Evolutionary conservation across 2,113 vertebrate genomes (phyloP), one percentile per base, ranked within the genome.

Genomic region (Balaeniceps rex): DNA sequence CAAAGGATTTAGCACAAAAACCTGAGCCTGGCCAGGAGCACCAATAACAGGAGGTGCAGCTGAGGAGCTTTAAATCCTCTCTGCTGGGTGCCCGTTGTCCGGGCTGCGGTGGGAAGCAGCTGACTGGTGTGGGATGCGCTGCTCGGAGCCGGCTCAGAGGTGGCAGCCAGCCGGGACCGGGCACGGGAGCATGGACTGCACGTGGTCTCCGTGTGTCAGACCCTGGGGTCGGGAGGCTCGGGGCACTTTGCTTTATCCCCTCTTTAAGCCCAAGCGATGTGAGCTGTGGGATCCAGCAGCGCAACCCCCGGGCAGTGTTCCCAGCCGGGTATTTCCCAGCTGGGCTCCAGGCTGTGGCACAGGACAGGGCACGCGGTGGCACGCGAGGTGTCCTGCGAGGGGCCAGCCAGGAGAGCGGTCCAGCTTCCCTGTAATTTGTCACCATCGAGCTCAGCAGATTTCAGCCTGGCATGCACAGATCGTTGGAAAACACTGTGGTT

Each of bases 1-100:
- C 85, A 75, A 96, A 96, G 87, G 96, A 78, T 93, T 95, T 86
- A 88, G 94, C 80, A 66, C 93, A 83, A 97, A 96, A 75, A n/a
- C 74, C 63, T 71, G 69, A 85, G 78, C 68, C 68, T 83, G 83
- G 68, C 74, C 81, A 88, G 66, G 42, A 82, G 64, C 36, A 26
- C 79, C 64, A 83, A 38, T 64, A 87, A 90, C 93, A 46, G 7
- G 18, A 79, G 78, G 88, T 70, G 87, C 66, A 69, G 70, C 72
- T 87, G 91, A 84, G 66, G 69, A 66, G 90, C 69, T 91, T 80
- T 84, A 94, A 86, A 88, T 76, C 84, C 63, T 74, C 92, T 80
- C 91, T 60, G 49, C 84, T 71, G 70, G 47, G 21, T 55, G 60
- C 75, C 81, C 0, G 21, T 17, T 38, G 42, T 29, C 51, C 3